Evolutionary conservation across 1,140 invertebrate genomes (phyloP).

Genomic region (Planococcus citri): DNA sequence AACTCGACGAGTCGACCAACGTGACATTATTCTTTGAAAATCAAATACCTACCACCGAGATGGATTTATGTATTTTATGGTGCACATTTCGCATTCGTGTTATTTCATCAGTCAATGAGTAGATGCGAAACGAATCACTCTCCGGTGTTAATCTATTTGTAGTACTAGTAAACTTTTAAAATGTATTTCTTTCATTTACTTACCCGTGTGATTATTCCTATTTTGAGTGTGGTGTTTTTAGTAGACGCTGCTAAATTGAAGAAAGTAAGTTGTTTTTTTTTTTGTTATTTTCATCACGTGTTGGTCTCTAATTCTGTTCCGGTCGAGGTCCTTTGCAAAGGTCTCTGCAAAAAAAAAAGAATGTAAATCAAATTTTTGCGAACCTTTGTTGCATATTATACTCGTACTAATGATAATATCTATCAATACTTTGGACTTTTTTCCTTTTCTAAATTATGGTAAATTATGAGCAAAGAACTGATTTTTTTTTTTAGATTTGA

Average conservation of each 20-base stretch:
- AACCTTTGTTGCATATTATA: too few species aligned
- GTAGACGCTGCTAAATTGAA: background rate
- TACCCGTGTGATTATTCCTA: background rate
- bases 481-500: too few species aligned
- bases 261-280: background rate
- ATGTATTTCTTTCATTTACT: background rate
- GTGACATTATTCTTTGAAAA: constrained; percentile 8
- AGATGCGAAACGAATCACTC: background rate
- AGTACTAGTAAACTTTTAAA: background rate
- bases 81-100: background rate
- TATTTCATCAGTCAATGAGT: background rate
- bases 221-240: background rate
- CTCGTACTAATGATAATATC: too few species aligned
- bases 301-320: too few species aligned
- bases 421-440: too few species aligned
- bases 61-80: background rate
- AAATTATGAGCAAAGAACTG: too few species aligned
- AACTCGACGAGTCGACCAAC: too few species aligned
- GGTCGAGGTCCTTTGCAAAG: too few species aligned
- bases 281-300: background rate
- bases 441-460: too few species aligned
- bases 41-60: background rate
- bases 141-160: background rate
- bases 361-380: too few species aligned
- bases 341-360: too few species aligned